Evolutionary conservation across 2,888 invertebrate species (phyloP).

Genomic region (Hanleya hanleyi): DNA sequence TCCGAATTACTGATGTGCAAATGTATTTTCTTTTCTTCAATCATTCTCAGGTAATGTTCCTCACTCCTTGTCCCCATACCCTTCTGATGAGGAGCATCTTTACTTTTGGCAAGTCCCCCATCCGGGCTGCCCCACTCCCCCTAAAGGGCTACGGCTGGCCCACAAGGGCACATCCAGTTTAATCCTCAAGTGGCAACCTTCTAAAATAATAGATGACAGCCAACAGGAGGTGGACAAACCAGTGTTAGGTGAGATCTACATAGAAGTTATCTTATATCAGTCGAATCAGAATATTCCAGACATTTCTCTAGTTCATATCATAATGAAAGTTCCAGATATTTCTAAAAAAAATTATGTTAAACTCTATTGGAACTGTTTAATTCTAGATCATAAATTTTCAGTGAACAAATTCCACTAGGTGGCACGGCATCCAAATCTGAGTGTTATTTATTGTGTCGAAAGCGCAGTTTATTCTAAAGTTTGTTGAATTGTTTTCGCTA

Average conservation of each 20-base stretch:
- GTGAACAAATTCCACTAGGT: too few relatives aligned
- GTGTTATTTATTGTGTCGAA: too few relatives aligned
- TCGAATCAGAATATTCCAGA: too few relatives aligned
- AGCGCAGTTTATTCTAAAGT: too few relatives aligned
- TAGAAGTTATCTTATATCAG: not conserved
- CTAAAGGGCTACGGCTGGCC: conserved; percentile 53
- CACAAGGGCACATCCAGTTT: conserved; percentile 54
- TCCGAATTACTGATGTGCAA: too few relatives aligned
- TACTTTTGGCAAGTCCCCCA: conserved; percentile 57
- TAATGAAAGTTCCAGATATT: too few relatives aligned
- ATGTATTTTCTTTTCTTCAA: conserved; percentile 8
- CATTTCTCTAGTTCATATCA: too few relatives aligned
- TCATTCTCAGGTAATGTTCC: conserved; percentile 53
- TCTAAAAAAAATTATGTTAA: too few relatives aligned
- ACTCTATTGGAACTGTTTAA: too few relatives aligned
- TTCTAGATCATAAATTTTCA: too few relatives aligned
- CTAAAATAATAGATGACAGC: conserved; percentile 49
- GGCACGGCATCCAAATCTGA: too few relatives aligned
- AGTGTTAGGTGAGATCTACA: conserved; percentile 49
- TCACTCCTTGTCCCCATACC: conserved; percentile 63
- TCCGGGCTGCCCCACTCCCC: conserved; percentile 65
- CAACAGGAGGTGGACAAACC: conserved; percentile 53
- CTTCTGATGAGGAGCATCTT: conserved; percentile 56
- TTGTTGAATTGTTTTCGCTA: too few relatives aligned
- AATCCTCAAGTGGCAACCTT: conserved; percentile 60